Evolutionary conservation across 2,113 vertebrate genomes (phyloP).

Genomic region (human): GRCh38 chr1:212077001-212077500

Average conservation of each 20-base stretch:
- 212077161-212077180: neutral
- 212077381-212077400: neutral
- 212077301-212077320: neutral
- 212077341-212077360: neutral
- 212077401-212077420: neutral
- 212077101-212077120: constrained; percentile 60
- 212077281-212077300: constrained; percentile 17
- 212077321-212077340: neutral
- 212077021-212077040: constrained; percentile 41
- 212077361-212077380: neutral
- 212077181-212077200: constrained; percentile 32
- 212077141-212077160: constrained; percentile 62
- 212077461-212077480: constrained; percentile 39
- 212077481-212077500: neutral
- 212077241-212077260: constrained; percentile 47
- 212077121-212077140: constrained; percentile 74
- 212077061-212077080: constrained; percentile 77
- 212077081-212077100: constrained; percentile 74
- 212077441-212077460: constrained; percentile 39
- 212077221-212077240: constrained; percentile 35
- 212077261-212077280: constrained; percentile 11
- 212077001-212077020: constrained; percentile 62
- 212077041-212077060: constrained; percentile 62
- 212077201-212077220: constrained; percentile 45
- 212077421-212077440: neutral